These are phyloP conservation scores for Struthidea cinerea DNA, from an alignment of 2,113 vertebrate genomes.

Conservation along the genomic window DNA sequence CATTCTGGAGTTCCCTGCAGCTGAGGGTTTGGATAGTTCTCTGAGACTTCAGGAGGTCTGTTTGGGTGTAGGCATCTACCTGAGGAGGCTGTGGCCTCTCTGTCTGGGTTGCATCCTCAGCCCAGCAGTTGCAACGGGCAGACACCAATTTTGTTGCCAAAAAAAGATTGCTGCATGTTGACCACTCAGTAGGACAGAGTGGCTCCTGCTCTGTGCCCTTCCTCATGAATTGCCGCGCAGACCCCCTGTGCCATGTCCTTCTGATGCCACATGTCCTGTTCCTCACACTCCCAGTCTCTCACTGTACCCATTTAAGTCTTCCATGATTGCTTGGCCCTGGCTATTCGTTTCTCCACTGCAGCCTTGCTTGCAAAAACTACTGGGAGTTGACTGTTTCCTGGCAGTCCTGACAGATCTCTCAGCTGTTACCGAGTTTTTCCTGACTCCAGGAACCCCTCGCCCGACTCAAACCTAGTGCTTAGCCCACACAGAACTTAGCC, in stretches of 20 bases:
- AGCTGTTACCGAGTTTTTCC: background rate
- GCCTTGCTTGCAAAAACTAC: background rate
- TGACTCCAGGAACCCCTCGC: background rate
- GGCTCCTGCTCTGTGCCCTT: background rate
- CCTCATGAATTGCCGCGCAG: accelerated
- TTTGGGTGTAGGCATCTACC: background rate
- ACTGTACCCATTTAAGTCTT: background rate
- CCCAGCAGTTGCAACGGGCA: too few relatives aligned
- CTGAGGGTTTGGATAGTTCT: background rate
- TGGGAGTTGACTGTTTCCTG: background rate
- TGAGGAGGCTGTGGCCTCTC: background rate
- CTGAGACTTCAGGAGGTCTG: background rate
- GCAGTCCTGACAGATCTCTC: background rate
- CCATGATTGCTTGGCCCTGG: background rate
- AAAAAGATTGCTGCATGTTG: background rate
- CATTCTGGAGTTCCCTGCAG: background rate
- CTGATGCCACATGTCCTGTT: accelerated
- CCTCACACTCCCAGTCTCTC: background rate
- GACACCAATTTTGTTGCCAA: background rate
- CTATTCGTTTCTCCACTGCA: background rate
- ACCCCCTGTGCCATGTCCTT: background rate
- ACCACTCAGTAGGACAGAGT: background rate
- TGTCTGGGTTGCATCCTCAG: background rate
- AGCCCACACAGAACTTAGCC: accelerated
- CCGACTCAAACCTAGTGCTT: background rate